Conservation (phyloP, 1,140 invertebrate genomes). For the Cylas formicarius region DNA sequence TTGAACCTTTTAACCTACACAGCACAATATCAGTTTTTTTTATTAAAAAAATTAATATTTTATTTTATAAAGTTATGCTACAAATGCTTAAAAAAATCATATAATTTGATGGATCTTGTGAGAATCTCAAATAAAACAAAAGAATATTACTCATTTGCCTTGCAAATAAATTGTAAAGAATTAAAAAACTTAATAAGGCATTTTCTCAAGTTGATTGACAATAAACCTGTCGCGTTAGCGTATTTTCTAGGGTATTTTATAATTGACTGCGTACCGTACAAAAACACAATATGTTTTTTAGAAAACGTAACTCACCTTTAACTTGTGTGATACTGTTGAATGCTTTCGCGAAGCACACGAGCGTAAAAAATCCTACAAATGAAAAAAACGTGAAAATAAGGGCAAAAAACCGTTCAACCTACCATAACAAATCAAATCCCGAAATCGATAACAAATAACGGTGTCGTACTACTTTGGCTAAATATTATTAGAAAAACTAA, state of each 20-base stretch:
- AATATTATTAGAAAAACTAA: neutral
- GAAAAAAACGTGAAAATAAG: conserved; percentile 1
- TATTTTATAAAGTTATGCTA: too few species aligned
- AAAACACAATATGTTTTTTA: neutral
- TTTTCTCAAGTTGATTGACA: neutral
- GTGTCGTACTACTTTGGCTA: conserved; percentile 10
- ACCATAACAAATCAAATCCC: conserved; percentile 13
- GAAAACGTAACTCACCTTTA: conserved; percentile 5
- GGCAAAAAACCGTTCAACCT: conserved; percentile 6
- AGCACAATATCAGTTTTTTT: too few species aligned
- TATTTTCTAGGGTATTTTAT: too few species aligned
- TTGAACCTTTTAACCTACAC: too few species aligned
- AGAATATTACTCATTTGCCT: neutral
- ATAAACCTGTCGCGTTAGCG: too few species aligned
- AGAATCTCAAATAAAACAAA: too few species aligned
- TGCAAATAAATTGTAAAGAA: neutral
- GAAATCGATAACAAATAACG: conserved; percentile 17
- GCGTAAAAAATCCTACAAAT: conserved; percentile 4
- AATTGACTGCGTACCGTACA: neutral
- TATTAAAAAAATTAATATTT: too few species aligned
- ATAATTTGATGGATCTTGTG: too few species aligned
- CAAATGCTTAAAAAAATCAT: too few species aligned
- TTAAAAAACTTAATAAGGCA: conserved; percentile 4
- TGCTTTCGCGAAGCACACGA: conserved; percentile 8
- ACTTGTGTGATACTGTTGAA: conserved; percentile 3